Conservation (phyloP, 2,113 vertebrate species). For the Takifugu flavidus region DNA sequence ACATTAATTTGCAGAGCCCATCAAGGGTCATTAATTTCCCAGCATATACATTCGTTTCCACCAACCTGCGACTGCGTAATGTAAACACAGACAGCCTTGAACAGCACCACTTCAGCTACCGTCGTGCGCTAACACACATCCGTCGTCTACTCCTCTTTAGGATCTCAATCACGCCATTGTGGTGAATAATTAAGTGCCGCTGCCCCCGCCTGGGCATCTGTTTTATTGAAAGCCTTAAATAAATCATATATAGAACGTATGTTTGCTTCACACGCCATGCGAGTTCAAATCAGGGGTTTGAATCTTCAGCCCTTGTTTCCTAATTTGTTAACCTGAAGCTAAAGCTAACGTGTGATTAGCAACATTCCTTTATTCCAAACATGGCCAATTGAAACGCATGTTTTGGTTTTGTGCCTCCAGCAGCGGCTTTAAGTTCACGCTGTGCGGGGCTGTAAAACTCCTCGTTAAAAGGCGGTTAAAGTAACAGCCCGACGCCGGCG, state of each 20-base stretch:
- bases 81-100: slow-evolving; percentile 39
- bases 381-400: too few species aligned
- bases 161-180: slow-evolving; percentile 32
- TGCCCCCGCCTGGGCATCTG: slow-evolving; percentile 3
- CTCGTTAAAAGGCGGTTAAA: not conserved
- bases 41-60: slow-evolving; percentile 59
- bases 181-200: slow-evolving; percentile 25
- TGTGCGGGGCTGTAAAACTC: too few species aligned
- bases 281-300: too few species aligned
- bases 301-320: too few species aligned
- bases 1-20: slow-evolving; percentile 39
- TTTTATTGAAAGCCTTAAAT: slow-evolving; percentile 7
- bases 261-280: not conserved
- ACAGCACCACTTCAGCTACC: slow-evolving; percentile 39
- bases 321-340: too few species aligned
- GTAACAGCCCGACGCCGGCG: not conserved
- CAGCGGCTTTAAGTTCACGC: too few species aligned
- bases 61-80: slow-evolving; percentile 33
- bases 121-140: slow-evolving; percentile 40
- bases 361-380: too few species aligned
- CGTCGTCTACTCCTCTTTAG: slow-evolving; percentile 32
- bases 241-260: not conserved
- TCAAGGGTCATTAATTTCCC: slow-evolving; percentile 63
- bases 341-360: too few species aligned
- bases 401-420: too few species aligned